Conservation (phyloP, 2,797 vertebrate genomes). For the Sparidentex hasta region DNA sequence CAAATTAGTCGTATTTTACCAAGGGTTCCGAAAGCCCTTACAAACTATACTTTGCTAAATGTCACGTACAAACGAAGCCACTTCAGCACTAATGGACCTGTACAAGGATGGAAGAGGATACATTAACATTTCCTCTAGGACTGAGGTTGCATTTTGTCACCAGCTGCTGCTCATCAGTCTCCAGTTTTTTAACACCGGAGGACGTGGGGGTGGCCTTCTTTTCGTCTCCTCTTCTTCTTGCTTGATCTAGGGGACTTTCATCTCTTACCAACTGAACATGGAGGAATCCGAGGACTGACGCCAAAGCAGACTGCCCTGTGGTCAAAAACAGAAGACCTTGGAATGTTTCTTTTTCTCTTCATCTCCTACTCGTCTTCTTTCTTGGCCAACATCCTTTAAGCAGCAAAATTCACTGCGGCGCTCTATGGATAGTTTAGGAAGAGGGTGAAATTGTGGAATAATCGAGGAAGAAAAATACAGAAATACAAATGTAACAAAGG, state of each 20-base stretch:
- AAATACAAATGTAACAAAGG: neutral
- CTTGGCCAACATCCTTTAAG: neutral
- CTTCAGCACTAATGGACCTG: conserved; percentile 39
- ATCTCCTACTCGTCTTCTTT: conserved; percentile 1
- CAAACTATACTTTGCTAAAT: conserved; percentile 18
- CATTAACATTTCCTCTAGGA: conserved; percentile 37
- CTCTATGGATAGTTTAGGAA: neutral
- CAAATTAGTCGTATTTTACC: conserved; percentile 14
- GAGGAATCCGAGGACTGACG: conserved; percentile 32
- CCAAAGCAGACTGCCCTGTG: conserved; percentile 36
- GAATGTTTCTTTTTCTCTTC: conserved; percentile 2
- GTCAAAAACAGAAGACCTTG: conserved; percentile 35
- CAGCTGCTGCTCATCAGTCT: conserved; percentile 47
- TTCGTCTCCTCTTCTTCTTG: conserved; percentile 15
- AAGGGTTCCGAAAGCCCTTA: neutral
- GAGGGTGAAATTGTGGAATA: conserved; percentile 4
- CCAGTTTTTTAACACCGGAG: conserved; percentile 35
- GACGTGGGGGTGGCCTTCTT: conserved; percentile 17
- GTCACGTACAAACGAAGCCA: conserved; percentile 26
- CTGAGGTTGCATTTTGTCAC: conserved; percentile 41
- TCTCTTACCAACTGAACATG: conserved; percentile 34
- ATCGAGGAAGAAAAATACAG: neutral
- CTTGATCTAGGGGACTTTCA: conserved; percentile 39
- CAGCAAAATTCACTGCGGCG: neutral
- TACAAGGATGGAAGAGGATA: conserved; percentile 24